Evolutionary conservation across 2,888 invertebrate genomes (phyloP).

Genomic region (Stenoptilia bipunctidactyla): DNA sequence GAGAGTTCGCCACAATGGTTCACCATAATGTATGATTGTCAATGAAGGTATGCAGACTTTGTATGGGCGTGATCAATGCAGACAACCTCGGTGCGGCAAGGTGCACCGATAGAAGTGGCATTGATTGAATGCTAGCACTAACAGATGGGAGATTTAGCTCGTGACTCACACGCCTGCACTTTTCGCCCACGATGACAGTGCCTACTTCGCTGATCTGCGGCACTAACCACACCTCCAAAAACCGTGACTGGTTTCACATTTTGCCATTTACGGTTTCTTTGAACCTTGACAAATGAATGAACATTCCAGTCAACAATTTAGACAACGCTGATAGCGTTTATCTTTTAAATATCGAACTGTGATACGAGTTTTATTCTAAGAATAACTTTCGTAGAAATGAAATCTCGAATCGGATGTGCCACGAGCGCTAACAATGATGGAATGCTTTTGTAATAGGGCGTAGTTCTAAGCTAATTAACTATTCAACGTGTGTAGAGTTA

Average conservation of each 20-base stretch:
- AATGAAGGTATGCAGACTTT: background rate
- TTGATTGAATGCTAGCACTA: background rate
- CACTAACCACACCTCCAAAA: background rate
- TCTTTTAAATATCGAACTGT: background rate
- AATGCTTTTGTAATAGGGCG: background rate
- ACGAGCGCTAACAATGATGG: background rate
- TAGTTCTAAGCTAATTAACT: background rate
- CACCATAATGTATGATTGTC: slow-evolving; percentile 1
- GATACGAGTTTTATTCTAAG: background rate
- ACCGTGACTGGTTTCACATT: background rate
- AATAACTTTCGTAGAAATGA: too few species aligned
- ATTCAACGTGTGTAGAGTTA: background rate
- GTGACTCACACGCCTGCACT: background rate
- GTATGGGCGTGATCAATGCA: background rate
- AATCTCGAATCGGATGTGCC: too few species aligned
- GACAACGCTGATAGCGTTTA: too few species aligned
- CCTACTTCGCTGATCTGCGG: background rate
- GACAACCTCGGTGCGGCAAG: background rate
- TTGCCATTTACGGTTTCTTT: background rate
- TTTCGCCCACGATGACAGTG: background rate
- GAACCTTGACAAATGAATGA: background rate
- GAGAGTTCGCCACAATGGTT: background rate
- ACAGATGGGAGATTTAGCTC: background rate
- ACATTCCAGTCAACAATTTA: too few species aligned
- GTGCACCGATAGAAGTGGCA: background rate